Evolutionary conservation across 2,888 invertebrate genomes (phyloP), one percentile per base, ranked within the genome.

Genomic region (Hetaerina titia): DNA sequence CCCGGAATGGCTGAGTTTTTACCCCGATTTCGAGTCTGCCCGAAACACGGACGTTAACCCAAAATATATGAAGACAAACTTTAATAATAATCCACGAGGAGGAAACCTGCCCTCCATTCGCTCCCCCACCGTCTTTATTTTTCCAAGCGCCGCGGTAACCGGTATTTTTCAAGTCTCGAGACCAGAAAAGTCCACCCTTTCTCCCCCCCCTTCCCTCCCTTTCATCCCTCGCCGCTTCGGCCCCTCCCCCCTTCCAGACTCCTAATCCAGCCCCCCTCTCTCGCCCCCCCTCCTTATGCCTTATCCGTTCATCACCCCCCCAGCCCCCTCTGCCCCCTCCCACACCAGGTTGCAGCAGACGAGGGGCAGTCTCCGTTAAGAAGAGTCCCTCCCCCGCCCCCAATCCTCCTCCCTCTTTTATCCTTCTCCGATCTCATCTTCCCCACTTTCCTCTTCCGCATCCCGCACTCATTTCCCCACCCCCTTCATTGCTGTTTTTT

Each of bases 91-190:
- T 56, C 69, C 92, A 56, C 11, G 13, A 31, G 15, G 81, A 56
- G 22, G 57, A 60, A 69, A 69, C 74, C 15, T n/a, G 69, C 69
- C 57, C 69, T 22, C 64, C 64, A 64, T 13, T 15, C 90, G 69
- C 69, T 22, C 81, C 69, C 17, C 92, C 57, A 45, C 45, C 13
- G 69, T 69, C 92, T 92, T 92, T 45, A 69, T 31, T 31, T 81
- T 31, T 31, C 31, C 90, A 63, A 63, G 90, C 25, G 69, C 92
- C 74, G 56, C 19, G 92, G 92, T 19, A 92, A 92, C 92, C 92
- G 92, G 92, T 92, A 69, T 92, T 92, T 92, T 92, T 92, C 92
- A 92, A 92, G 92, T 25, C n/a, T 45, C 92, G 45, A 92, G 92
- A 92, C 92, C 22, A 90, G 90, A 31, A 81, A 81, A 64, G 90